Conservation (phyloP, 2,888 invertebrate species). For the Trichogramma dendrolimi region DNA sequence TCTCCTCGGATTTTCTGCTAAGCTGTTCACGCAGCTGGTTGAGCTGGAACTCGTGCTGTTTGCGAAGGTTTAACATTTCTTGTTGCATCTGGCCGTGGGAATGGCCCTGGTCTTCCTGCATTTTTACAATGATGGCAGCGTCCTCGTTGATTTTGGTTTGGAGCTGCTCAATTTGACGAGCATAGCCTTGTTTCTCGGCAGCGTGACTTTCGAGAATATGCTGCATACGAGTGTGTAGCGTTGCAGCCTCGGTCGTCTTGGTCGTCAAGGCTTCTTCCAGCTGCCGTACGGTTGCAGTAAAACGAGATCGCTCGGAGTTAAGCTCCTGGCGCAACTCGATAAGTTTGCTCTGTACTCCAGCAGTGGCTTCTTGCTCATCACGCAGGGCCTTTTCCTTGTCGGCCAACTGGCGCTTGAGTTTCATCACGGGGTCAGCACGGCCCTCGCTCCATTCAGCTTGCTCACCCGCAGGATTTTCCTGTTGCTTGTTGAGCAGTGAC, state of each 20-base stretch:
- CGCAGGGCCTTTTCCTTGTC: conserved; percentile 76
- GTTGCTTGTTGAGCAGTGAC: conserved; percentile 82
- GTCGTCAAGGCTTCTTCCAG: conserved; percentile 58
- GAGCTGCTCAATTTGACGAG: conserved; percentile 62
- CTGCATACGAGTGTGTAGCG: conserved; percentile 61
- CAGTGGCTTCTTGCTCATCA: conserved; percentile 72
- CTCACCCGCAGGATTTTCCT: conserved; percentile 62
- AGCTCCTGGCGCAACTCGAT: conserved; percentile 72
- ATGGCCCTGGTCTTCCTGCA: conserved; percentile 57
- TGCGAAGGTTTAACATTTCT: conserved; percentile 60
- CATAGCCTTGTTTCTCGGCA: conserved; percentile 61
- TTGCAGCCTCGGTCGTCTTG: conserved; percentile 65
- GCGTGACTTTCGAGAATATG: conserved; percentile 57
- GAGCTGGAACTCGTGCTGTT: conserved; percentile 65
- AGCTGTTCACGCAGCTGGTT: conserved; percentile 56
- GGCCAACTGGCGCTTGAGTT: conserved; percentile 80
- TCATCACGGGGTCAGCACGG: conserved; percentile 78
- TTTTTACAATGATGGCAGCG: conserved; percentile 53
- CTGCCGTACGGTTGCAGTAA: conserved; percentile 55
- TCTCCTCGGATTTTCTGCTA: conserved; percentile 55
- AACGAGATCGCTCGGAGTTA: conserved; percentile 63
- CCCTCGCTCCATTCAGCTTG: conserved; percentile 86
- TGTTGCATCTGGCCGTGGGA: conserved; percentile 50
- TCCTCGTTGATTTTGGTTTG: conserved; percentile 62
- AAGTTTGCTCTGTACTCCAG: conserved; percentile 72